phyloP scores from a whole-genome alignment of 2,797 vertebrate genomes.

The Simalia tracyae region DNA sequence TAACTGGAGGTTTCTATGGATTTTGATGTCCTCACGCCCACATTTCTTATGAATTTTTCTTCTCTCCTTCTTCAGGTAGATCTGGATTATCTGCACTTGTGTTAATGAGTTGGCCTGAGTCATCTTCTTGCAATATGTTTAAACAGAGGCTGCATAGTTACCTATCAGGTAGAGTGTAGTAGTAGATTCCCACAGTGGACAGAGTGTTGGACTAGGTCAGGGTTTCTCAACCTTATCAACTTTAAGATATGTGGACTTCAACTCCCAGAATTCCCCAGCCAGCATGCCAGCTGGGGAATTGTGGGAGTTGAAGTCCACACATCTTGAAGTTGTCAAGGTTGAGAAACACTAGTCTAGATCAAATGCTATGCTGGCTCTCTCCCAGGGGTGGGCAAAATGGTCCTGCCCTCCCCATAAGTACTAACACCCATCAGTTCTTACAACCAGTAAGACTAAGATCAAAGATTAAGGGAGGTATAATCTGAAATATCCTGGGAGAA shows the following conservation, averaged over 20 bases:
- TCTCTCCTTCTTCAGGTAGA: neutral
- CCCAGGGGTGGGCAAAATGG: neutral
- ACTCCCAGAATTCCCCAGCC: no score
- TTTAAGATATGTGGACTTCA: no score
- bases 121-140: neutral
- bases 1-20: neutral
- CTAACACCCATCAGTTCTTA: neutral
- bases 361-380: neutral
- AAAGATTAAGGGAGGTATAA: neutral
- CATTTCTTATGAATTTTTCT: neutral
- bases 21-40: neutral
- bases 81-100: neutral
- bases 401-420: neutral
- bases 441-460: neutral
- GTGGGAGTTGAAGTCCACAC: neutral
- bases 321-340: neutral
- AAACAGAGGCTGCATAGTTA: neutral
- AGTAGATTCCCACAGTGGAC: neutral
- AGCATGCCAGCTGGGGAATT: neutral
- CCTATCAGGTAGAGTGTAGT: neutral
- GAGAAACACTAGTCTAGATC: neutral
- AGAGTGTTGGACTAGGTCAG: neutral
- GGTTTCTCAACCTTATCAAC: no score
- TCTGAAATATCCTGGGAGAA: neutral
- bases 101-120: neutral